phyloP scores from a whole-genome alignment of 2,113 vertebrate genomes.

The Antechinus flavipes region DNA sequence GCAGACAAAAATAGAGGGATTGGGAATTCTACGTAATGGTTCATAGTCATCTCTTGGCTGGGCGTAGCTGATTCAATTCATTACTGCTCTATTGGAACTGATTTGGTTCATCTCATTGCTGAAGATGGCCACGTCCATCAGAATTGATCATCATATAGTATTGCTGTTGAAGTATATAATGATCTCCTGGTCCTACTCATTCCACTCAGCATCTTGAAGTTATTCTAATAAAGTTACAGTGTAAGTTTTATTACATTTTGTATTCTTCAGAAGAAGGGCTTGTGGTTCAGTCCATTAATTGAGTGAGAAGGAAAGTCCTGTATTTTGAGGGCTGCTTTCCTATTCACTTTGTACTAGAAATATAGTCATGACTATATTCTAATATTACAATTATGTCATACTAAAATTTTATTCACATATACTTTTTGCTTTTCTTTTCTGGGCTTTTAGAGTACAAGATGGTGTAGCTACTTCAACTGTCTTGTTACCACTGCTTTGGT shows the following conservation, averaged over 20 bases:
- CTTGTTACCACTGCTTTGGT: neutral
- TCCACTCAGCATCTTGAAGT: neutral
- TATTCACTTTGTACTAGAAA: neutral
- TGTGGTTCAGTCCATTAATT: neutral
- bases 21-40: too few species aligned
- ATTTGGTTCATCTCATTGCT: too few species aligned
- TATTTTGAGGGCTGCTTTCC: constrained; percentile 9
- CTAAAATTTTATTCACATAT: neutral
- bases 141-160: too few species aligned
- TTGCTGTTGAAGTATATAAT: too few species aligned
- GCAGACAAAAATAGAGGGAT: too few species aligned
- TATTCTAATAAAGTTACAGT: constrained; percentile 8
- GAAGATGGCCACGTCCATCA: too few species aligned
- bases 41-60: too few species aligned
- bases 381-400: neutral
- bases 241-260: neutral
- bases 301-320: neutral
- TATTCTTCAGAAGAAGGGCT: constrained; percentile 13
- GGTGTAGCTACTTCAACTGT: neutral
- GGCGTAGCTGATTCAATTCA: too few species aligned
- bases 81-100: too few species aligned
- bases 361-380: neutral
- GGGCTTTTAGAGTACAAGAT: neutral
- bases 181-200: too few species aligned
- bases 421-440: neutral